Base-by-base conservation (phyloP, 2,113 vertebrate species). In the Anguilla japonica region DNA sequence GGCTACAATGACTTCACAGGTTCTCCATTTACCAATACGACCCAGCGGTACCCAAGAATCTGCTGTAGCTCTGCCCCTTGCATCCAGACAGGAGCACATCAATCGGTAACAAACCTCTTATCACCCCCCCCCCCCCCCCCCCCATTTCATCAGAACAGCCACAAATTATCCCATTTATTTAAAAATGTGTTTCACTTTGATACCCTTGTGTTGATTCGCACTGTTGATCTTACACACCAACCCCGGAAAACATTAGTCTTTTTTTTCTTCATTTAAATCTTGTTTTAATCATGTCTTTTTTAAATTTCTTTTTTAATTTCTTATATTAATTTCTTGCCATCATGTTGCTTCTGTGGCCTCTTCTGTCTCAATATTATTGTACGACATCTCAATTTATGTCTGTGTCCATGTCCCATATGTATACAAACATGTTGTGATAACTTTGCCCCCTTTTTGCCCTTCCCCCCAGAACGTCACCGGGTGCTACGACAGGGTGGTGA, bases 1-100 rank as follows among this genome's bases (percentile, higher is more conserved):
- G 93, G 92, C 91, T 96, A 93, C 86, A 87, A 90, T 0, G 94
- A 96, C 87, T 96, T 96, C 83, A 56, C 56, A 0, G 60, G 0
- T 56, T 96, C 95, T 0, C 81, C 90, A 3, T 95, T 91, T 86
- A 0, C 87, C 1, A 7, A 0, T 0, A 0, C 0, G 0, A 0
- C 16, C 22, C 89, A 83, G 40, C 79, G 26, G 1, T 94, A 93
- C 78, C 96, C 96, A 0, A 0, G 14, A 0, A 0, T 11, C 8
- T 96, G 96, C 78, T 96, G 96, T 71, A 18, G 39, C 13, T 18
- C 2, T 0, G 20, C 40, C 11, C 0, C 0, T 0, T 16, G 88
- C 93, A 87, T 39, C 5, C 0, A 0, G 3, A 0, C 1, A 3
- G 11, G 13, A 15, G 89, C 88, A 18, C 0, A 0, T 1, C 29